These are phyloP conservation scores for Myiagra hebetior DNA, from an alignment of 2,113 vertebrate species.

Conservation along the genomic window DNA sequence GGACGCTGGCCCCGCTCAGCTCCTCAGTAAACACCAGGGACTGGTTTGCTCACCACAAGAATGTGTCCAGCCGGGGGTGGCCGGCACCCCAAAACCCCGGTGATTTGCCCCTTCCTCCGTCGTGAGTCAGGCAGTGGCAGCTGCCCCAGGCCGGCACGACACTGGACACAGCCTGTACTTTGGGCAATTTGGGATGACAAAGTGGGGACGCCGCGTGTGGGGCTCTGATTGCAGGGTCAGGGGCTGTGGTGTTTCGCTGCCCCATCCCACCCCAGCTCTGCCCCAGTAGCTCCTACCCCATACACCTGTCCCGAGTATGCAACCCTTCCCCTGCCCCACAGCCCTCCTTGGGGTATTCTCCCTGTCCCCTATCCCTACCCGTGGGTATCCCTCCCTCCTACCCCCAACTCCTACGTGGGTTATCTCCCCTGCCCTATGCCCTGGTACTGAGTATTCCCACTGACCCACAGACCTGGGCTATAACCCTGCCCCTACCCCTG, in stretches of 20 bases:
- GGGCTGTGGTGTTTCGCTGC: rapidly evolving
- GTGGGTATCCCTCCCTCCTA: too few species aligned
- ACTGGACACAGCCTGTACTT: background rate
- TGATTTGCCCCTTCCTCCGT: background rate
- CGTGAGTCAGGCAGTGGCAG: background rate
- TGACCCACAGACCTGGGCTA: background rate
- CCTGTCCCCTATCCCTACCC: background rate
- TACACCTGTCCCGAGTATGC: background rate
- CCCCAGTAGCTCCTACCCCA: background rate
- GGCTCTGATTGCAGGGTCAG: conserved; percentile 20
- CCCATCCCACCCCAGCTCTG: background rate
- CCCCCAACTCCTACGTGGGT: background rate
- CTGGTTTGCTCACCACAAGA: background rate
- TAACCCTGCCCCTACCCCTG: background rate
- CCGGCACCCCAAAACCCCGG: background rate
- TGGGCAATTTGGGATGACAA: conserved; percentile 6
- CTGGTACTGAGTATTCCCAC: background rate
- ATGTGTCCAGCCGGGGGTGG: background rate
- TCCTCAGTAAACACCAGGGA: background rate
- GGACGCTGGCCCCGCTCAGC: background rate
- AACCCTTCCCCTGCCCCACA: background rate
- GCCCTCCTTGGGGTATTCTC: background rate
- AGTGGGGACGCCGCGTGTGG: background rate
- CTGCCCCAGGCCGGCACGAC: background rate
- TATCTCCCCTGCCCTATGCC: background rate